Evolutionary conservation across 2,113 vertebrate species (phyloP), one percentile per base, ranked within the genome.

Genomic region (Sinocyclocheilus anshuiensis): DNA sequence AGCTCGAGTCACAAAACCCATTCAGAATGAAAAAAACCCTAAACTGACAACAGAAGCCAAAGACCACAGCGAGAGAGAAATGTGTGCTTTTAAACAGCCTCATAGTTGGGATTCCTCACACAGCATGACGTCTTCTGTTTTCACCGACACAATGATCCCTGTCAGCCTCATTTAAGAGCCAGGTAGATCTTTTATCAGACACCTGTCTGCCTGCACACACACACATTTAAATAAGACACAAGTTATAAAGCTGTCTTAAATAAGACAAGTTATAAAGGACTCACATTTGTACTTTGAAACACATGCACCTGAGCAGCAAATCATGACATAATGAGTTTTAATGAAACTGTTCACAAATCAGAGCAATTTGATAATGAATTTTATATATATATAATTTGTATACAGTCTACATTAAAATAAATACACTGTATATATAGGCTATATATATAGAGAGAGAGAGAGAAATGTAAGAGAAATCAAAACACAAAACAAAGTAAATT

Each of bases 21-120:
- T 77, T 20, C 48, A 39, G 36, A 11, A 59, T n/a, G 57, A 59
- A n/a, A 48, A 42, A 36, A n/a, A 76, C 13, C n/a, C 53, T 12
- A 42, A 67, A 85, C 11, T n/a, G 77, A 67, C 10, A 55, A 72
- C 10, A 78, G 39, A 84, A 72, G 18, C 77, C 50, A 63, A 74
- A 48, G n/a, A 26, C 8, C 79, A 80, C 55, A 57, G 76, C 11
- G 16, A 61, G 33, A 63, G 55, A 39, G n/a, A 42, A 80, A 80
- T 61, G 12, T 80, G 53, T 79, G 77, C 29, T 57, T 79, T 79
- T 79, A 61, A 79, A 61, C 1, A 13, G 33, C 2, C 50, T 42
- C 78, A 81, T 81, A 81, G 22, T 4, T 65, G 78, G 36, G 39
- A 81, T 81, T 63, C 57, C 57, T 63, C 39, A 24, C 57, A 81